Evolutionary conservation across 2,113 vertebrate species (phyloP).

Genomic region (Narcine bancroftii): DNA sequence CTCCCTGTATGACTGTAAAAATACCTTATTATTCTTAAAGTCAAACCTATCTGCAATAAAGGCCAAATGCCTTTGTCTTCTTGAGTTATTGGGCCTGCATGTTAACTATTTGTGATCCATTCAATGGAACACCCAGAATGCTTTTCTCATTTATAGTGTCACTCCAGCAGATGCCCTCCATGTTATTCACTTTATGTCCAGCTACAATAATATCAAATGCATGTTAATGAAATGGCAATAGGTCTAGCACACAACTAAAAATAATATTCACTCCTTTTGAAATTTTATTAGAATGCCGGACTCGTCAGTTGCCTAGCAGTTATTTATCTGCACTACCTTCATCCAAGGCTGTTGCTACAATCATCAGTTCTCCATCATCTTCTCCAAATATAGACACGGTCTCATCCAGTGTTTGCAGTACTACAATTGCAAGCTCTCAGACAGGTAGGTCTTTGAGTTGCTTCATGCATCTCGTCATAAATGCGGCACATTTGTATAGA

Average conservation of each 20-base stretch:
- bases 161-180: no score
- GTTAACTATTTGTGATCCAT: neutral
- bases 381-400: conserved; percentile 76
- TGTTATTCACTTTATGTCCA: neutral
- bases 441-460: conserved; percentile 52
- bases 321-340: conserved; percentile 73
- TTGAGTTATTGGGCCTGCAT: neutral
- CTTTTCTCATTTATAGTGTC: no score
- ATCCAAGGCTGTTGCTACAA: conserved; percentile 76
- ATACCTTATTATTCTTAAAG: no score
- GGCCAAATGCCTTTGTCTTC: no score
- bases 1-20: no score
- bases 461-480: neutral
- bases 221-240: neutral
- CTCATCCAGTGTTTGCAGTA: conserved; percentile 75
- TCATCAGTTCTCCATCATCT: conserved; percentile 54
- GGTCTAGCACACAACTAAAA: neutral
- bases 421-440: conserved; percentile 64
- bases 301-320: conserved; percentile 71
- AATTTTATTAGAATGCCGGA: conserved; percentile 77
- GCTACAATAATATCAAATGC: neutral
- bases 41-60: no score
- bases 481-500: neutral
- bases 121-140: no score
- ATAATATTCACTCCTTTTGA: conserved; percentile 9